These are phyloP conservation scores for Temnothorax longispinosus DNA, from an alignment of 1,140 invertebrate genomes.

Conservation along the genomic window DNA sequence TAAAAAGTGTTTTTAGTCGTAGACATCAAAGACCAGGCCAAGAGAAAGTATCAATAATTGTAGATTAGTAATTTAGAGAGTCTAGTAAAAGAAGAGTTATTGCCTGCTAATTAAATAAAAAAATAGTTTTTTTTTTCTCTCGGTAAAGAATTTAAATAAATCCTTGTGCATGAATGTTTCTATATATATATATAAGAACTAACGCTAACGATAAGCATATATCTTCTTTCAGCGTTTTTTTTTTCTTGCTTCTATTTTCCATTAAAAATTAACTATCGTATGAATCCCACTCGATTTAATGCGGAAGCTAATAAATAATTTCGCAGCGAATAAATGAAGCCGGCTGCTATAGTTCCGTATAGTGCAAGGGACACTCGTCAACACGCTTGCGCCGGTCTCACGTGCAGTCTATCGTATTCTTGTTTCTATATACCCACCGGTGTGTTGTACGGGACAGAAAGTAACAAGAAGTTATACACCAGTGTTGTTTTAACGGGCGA, in stretches of 20 bases:
- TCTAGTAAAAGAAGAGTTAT: background rate
- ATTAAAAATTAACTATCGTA: slow-evolving; percentile 46
- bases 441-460: slow-evolving; percentile 41
- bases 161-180: background rate
- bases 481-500: slow-evolving; percentile 57
- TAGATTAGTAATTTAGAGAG: background rate
- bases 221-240: background rate
- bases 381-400: slow-evolving; percentile 60
- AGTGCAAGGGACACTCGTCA: slow-evolving; percentile 57
- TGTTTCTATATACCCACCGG: slow-evolving; percentile 40
- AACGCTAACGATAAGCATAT: background rate
- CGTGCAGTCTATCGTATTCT: slow-evolving; percentile 62
- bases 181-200: background rate
- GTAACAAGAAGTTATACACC: slow-evolving; percentile 47
- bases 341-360: slow-evolving; percentile 58
- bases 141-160: background rate
- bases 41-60: background rate
- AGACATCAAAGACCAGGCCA: background rate
- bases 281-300: background rate
- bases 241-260: background rate
- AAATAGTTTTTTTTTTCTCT: background rate
- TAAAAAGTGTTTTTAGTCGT: background rate
- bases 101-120: background rate
- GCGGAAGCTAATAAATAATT: slow-evolving; percentile 52
- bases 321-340: slow-evolving; percentile 37